Conservation (phyloP, 2,888 invertebrate species). For the Apocheima hispidaria region DNA sequence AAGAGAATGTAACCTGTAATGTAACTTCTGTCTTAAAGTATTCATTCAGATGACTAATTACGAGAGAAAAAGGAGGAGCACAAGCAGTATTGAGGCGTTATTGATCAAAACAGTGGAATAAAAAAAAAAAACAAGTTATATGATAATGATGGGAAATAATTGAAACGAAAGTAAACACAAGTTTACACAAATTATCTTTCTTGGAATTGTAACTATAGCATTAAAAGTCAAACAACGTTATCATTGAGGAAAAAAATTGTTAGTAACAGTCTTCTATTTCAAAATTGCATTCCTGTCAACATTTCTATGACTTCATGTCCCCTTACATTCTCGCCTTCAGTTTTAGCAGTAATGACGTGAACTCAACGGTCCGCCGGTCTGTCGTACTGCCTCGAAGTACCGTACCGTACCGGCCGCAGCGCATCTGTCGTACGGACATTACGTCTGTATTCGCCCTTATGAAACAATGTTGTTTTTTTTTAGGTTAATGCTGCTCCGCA, state of each 20-base stretch:
- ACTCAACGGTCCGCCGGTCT: constrained; percentile 75
- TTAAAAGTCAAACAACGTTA: not conserved
- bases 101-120: no score
- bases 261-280: not conserved
- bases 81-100: no score
- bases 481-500: no score
- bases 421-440: constrained; percentile 68
- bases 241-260: not conserved
- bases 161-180: no score
- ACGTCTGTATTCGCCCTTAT: constrained; percentile 58
- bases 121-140: no score
- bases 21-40: no score
- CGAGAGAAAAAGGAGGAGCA: no score
- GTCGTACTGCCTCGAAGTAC: constrained; percentile 64
- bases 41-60: no score
- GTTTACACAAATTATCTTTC: no score
- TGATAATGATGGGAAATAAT: no score
- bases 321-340: constrained; percentile 56
- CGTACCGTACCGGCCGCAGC: constrained; percentile 69
- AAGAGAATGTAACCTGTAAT: no score
- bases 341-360: constrained; percentile 69
- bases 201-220: not conserved
- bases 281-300: constrained; percentile 20
- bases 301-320: constrained; percentile 39
- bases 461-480: constrained; percentile 32